Evolutionary conservation across 2,888 invertebrate species (phyloP).

Genomic region (Lycia hirtaria): DNA sequence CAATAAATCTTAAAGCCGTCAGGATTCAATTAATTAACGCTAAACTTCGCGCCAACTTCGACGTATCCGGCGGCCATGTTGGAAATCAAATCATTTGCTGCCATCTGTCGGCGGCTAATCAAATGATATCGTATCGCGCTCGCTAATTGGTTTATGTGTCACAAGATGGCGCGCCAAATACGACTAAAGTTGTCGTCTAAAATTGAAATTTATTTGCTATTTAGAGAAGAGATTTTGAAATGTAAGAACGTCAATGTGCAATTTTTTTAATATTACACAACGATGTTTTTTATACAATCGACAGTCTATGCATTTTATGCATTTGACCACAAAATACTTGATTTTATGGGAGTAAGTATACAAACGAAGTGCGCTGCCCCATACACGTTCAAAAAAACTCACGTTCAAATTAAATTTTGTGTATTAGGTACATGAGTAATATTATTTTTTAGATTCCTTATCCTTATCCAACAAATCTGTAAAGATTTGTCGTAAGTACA

Average conservation of each 20-base stretch:
- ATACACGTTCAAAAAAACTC: too few relatives aligned
- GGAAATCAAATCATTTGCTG: constrained; percentile 68
- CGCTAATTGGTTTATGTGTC: constrained; percentile 73
- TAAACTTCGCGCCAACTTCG: constrained; percentile 64
- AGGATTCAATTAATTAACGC: constrained; percentile 74
- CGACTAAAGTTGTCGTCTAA: constrained; percentile 9
- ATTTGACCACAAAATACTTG: too few relatives aligned
- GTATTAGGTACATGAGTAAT: too few relatives aligned
- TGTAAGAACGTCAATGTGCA: not conserved
- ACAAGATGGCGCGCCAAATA: constrained; percentile 55
- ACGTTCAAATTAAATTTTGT: too few relatives aligned
- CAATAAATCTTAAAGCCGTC: constrained; percentile 73
- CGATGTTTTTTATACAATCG: too few relatives aligned
- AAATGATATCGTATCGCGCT: constrained; percentile 75
- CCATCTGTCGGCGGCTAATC: constrained; percentile 76
- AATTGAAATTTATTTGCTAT: constrained; percentile 19
- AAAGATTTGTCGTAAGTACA: too few relatives aligned
- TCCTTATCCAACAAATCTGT: too few relatives aligned
- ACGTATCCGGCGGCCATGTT: constrained; percentile 51
- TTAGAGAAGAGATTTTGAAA: not conserved
- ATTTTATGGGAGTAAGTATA: too few relatives aligned
- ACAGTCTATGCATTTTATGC: too few relatives aligned
- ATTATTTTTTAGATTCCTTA: too few relatives aligned
- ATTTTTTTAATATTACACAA: too few relatives aligned
- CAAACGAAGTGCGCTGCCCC: too few relatives aligned